Evolutionary conservation across 2,113 vertebrate species (phyloP), one percentile per base, ranked within the genome.

Genomic region (Neolamprologus brichardi): DNA sequence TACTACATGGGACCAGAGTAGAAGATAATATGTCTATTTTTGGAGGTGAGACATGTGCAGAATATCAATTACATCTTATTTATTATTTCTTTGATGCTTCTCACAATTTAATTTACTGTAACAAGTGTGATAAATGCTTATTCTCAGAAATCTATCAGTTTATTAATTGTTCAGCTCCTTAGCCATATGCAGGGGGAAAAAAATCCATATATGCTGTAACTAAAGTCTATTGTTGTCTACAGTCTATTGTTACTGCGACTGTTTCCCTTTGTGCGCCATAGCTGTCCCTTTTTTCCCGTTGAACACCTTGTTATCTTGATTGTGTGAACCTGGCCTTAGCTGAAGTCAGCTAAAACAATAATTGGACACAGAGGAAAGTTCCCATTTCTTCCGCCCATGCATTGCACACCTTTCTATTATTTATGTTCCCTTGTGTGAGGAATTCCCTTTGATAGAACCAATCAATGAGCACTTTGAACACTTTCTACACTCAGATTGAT

Each of bases 271-370:
- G 86, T 89, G 87, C 18, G 1, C 32, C 49, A 32, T 89, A 88
- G 81, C 81, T 84, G 79, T 89, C 88, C 82, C 81, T 67, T 87
- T 83, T 67, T 86, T 86, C 79, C 90, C 82, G 5, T 77, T 92
- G 78, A 94, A 93, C 92, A 93, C 91, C 93, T 96, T 96, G 93
- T 95, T 96, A 95, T 94, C 93, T 92, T 92, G 94, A 94, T 93
- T 92, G 91, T 89, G 90, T 85, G 86, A 92, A 89, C 90, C 85
- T 94, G 91, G 79, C 90, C 82, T 81, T 75, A 88, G 94, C 95
- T 96, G 93, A 94, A 95, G 94, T 96, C 94, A 96, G 95, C 95
- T 95, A 93, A 96, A 96, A 95, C 92, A 95, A 95, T 97, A 96
- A 97, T 96, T 96, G 95, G 91, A 95, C 93, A 93, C 84, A 84